Percentiles rank a stretch among this genome's conserved stretches.
Conservation (phyloP, 2,113 vertebrate genomes). For the Actinemys pallida region DNA sequence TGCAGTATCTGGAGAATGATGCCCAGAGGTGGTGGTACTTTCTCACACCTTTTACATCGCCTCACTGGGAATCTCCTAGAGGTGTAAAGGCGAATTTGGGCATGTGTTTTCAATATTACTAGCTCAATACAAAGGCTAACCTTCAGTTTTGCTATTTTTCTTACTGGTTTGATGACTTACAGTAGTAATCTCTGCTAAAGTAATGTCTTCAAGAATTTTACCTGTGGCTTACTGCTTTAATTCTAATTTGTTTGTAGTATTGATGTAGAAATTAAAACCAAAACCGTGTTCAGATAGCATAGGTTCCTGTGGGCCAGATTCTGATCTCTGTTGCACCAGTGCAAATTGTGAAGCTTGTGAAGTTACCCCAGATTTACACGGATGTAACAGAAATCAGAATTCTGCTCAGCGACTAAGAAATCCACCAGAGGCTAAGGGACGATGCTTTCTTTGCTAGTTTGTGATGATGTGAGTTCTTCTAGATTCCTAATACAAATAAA, state of each 20-base stretch:
- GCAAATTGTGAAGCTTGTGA: constrained; percentile 7
- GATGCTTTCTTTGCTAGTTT: not conserved
- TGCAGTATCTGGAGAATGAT: not conserved
- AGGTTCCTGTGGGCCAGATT: constrained; percentile 7
- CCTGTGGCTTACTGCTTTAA: not conserved
- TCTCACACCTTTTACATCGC: not conserved
- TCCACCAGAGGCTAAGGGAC: not conserved
- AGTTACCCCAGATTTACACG: not conserved
- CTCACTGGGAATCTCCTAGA: not conserved
- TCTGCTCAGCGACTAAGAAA: not conserved
- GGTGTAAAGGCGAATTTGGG: not conserved
- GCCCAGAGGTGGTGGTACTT: not conserved
- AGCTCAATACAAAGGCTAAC: constrained; percentile 3
- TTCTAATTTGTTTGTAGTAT: constrained; percentile 31
- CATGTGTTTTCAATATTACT: not conserved
- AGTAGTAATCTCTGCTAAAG: not conserved
- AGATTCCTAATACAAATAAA: not conserved
- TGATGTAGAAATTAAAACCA: constrained; percentile 19
- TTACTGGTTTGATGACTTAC: not conserved
- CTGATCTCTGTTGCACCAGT: not conserved
- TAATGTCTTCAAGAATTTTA: constrained; percentile 21
- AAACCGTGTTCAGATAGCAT: constrained; percentile 10
- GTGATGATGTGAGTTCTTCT: not conserved
- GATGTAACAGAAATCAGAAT: not conserved
- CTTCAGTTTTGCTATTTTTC: not conserved